Base-by-base conservation (phyloP, 2,113 vertebrate genomes). In the Ramphastos sulfuratus region DNA sequence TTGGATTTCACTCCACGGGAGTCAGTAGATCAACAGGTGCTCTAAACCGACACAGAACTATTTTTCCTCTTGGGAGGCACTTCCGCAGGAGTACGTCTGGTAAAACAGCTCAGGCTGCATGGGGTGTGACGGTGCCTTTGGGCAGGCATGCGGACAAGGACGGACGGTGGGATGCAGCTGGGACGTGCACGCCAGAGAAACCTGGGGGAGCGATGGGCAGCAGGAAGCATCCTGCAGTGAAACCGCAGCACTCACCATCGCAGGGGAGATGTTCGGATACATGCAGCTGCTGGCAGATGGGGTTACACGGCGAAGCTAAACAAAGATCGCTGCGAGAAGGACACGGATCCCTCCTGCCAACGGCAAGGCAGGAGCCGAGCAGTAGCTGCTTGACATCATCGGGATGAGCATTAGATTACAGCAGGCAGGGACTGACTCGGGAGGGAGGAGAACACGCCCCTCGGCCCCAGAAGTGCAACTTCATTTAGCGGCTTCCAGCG, bases 311-410 rank as follows among this genome's bases (percentile, higher is more conserved):
- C 85, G 6, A 78, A 75, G 92, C 91, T 92, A 65, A 95, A 94
- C 94, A 85, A 78, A 86, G 96, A 92, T 97, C 84, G 21, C 96
- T 18, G 93, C n/a, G 66, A 87, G 75, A 39, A 97, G 97, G 97
- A 98, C 98, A 96, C 80, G 31, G 94, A 97, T 97, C 96, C 96
- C 95, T 96, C 94, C 94, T 4, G 73, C 93, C 72, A 84, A 31
- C 71, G 9, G 93, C 76, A 97, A 97, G 94, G 96, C 97, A 94
- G 96, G 95, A 97, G 93, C 95, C n/a, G 93, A 97, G 96, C 96
- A 23, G 93, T 76, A 91, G 95, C 90, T 46, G 94, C 95, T 95
- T 98, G 98, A 98, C 98, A 98, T 98, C 97, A 98, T 96, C 96
- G 87, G 94, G 86, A 94, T 31, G 90, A 97, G 97, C 96, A 87